These are phyloP conservation scores for Anodontia alba DNA, from an alignment of 2,888 invertebrate genomes.

Conservation along the genomic window DNA sequence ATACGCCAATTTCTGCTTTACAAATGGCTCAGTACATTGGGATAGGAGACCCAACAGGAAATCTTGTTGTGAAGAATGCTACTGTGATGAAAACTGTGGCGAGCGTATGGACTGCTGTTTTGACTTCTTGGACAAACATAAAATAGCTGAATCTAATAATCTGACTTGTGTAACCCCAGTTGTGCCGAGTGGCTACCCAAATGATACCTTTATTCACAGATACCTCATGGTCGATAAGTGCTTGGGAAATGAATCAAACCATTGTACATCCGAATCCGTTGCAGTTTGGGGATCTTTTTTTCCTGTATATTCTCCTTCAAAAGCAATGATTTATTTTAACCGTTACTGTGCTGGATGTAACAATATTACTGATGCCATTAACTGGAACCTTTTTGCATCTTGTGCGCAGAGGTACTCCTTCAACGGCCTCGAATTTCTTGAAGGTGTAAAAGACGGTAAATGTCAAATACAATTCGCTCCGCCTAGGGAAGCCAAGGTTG, in stretches of 20 bases:
- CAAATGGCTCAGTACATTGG: neutral
- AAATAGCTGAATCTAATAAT: neutral
- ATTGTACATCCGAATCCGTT: neutral
- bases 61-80: neutral
- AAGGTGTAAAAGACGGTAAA: neutral
- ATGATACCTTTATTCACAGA: neutral
- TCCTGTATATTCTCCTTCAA: neutral
- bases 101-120: neutral
- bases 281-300: neutral
- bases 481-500: neutral
- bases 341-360: neutral
- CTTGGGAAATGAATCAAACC: neutral
- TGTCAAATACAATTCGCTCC: neutral
- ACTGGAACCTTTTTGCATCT: neutral
- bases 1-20: neutral
- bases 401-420: neutral
- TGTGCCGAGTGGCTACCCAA: neutral
- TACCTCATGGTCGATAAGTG: neutral
- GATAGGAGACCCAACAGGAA: neutral
- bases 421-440: neutral
- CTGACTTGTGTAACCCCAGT: neutral
- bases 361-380: neutral
- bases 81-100: neutral
- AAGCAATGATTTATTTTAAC: neutral
- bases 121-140: neutral